phyloP scores from a whole-genome alignment of 2,113 vertebrate genomes.

The Cyrtonyx montezumae region DNA sequence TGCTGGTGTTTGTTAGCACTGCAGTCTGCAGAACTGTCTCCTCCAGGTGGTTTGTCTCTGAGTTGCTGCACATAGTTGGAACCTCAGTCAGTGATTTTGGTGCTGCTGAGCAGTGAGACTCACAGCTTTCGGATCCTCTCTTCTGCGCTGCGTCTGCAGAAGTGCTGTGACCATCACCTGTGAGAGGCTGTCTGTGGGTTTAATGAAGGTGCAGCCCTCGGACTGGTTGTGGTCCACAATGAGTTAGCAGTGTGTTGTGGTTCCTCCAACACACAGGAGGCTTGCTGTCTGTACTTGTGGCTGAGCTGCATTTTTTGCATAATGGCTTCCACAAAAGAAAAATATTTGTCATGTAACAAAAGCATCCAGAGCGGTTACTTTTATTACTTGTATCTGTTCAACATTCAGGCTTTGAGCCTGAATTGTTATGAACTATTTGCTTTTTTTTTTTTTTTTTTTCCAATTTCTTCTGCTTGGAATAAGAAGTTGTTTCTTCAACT shows the following conservation, averaged over 20 bases:
- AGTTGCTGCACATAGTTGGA: background rate
- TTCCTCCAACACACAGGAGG: slow-evolving; percentile 1
- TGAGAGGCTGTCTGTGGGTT: background rate
- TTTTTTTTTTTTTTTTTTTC: background rate
- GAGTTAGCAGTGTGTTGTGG: background rate
- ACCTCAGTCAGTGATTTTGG: background rate
- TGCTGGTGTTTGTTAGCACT: background rate
- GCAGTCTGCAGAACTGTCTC: background rate
- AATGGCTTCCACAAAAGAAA: slow-evolving; percentile 31
- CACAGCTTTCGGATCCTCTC: background rate
- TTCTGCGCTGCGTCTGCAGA: background rate
- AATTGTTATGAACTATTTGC: background rate
- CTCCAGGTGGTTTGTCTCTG: background rate
- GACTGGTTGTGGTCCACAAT: background rate
- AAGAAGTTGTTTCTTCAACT: background rate
- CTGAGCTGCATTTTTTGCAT: slow-evolving; percentile 14
- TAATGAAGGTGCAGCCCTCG: background rate
- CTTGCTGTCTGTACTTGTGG: background rate
- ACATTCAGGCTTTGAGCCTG: background rate
- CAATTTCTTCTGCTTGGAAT: background rate
- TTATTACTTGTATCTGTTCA: slow-evolving; percentile 33
- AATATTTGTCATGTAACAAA: slow-evolving; percentile 8
- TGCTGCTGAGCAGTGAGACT: background rate
- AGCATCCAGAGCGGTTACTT: slow-evolving; percentile 30
- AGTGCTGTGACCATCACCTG: background rate